A percentile compares a stretch with the other conserved stretches of the same genome.
phyloP scores from a whole-genome alignment of 2,113 vertebrate species.

The Elanoides forficatus region DNA sequence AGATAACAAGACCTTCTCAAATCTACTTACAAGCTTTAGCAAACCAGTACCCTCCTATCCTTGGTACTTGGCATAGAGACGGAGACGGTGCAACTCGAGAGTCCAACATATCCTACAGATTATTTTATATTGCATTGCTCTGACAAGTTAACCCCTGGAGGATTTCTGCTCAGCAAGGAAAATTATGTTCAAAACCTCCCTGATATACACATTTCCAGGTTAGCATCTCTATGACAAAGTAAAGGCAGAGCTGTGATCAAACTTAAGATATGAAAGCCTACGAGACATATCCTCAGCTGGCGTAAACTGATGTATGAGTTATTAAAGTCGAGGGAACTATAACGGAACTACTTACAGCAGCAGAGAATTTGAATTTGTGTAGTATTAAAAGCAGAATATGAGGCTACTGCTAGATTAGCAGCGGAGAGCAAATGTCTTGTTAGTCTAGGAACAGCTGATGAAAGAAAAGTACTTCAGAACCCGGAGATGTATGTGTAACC shows the following conservation, averaged over 20 bases:
- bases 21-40: not conserved
- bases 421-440: not conserved
- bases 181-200: conserved; percentile 52
- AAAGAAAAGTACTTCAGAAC: not conserved
- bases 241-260: conserved; percentile 27
- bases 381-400: not conserved
- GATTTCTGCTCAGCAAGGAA: conserved; percentile 48
- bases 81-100: not conserved
- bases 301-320: not conserved
- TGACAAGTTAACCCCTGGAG: conserved; percentile 42
- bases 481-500: not conserved
- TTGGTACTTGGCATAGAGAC: not conserved
- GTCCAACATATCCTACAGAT: not conserved
- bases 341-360: not conserved
- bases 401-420: not conserved
- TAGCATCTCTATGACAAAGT: conserved; percentile 9
- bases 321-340: not conserved
- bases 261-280: not conserved
- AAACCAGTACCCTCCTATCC: not conserved
- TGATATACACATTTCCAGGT: conserved; percentile 18
- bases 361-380: not conserved
- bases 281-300: not conserved
- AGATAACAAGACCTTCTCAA: not conserved
- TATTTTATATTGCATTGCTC: conserved; percentile 53
- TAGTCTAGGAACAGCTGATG: not conserved